Evolutionary conservation across 2,888 invertebrate species (phyloP).

Genomic region (Drosophila anomalata): DNA sequence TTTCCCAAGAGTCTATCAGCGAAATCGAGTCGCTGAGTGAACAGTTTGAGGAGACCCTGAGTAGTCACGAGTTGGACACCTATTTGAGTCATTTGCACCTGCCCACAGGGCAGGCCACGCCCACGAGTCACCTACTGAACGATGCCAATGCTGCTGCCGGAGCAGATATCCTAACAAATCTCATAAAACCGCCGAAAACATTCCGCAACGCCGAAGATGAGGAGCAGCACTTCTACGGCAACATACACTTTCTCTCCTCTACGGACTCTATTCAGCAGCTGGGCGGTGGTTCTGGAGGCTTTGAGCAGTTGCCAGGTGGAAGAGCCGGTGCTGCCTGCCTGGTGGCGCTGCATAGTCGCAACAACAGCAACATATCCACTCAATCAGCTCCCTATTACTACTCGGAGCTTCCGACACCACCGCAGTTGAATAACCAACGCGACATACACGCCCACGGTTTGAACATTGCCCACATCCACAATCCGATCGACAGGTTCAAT

Average conservation of each 20-base stretch:
- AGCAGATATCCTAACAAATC: constrained; percentile 74
- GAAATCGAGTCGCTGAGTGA: constrained; percentile 87
- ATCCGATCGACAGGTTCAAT: constrained; percentile 85
- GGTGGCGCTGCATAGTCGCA: constrained; percentile 86
- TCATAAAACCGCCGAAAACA: constrained; percentile 83
- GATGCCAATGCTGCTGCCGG: constrained; percentile 67
- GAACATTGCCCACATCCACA: constrained; percentile 80
- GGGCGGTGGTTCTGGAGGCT: constrained; percentile 32
- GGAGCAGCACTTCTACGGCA: constrained; percentile 82
- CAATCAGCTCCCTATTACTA: constrained; percentile 94
- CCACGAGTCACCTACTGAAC: constrained; percentile 59
- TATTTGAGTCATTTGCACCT: constrained; percentile 87
- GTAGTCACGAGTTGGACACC: constrained; percentile 88
- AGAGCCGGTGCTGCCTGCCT: constrained; percentile 46
- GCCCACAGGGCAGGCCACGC: constrained; percentile 43
- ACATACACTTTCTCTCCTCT: constrained; percentile 83
- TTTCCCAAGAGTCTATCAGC: constrained; percentile 90
- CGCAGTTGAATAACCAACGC: constrained; percentile 89
- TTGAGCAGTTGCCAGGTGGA: constrained; percentile 12
- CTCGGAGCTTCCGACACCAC: constrained; percentile 87
- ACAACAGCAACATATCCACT: constrained; percentile 86
- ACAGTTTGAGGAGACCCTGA: constrained; percentile 85
- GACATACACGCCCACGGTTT: constrained; percentile 84
- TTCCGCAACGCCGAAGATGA: constrained; percentile 82
- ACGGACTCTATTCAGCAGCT: constrained; percentile 82